Evolutionary conservation across 2,113 vertebrate species (phyloP), one percentile per base, ranked within the genome.

Genomic region (Vanacampus margaritifer): DNA sequence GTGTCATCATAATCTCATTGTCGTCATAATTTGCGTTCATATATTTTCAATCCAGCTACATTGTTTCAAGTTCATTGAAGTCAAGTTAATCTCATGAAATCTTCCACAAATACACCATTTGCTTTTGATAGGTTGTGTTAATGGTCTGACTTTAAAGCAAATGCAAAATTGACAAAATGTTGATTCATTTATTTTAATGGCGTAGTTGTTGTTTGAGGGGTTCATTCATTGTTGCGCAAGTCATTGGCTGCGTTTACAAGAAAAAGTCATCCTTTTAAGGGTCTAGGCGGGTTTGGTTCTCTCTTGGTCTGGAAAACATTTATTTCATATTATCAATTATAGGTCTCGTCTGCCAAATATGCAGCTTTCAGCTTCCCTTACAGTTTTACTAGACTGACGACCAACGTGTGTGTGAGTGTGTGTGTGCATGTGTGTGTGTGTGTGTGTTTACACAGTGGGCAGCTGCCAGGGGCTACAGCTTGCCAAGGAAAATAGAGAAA

Each of bases 281-380:
- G 58, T 58, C 45, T 71, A 59, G 57, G 54, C 26, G 54, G 6
- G 26, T 32, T 82, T 80, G 64, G 68, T 68, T 73, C 71, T 64
- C 77, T 73, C 80, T 75, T 43, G 46, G 78, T 80, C 74, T 79
- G 84, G 78, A 64, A 35, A 50, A 36, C 23, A 78, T 86, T 86
- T 84, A 74, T 87, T 76, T 84, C 64, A 83, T 83, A 81, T 84
- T 86, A 88, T 86, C 84, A 87, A 82, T 84, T 86, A 86, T 86
- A 86, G 86, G 86, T 70, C 61, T 75, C n/a, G 68, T 37, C 56
- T 82, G 77, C 87, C 81, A 87, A 89, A 81, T 83, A 86, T 88
- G 85, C 81, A 84, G 57, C 67, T 72, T 79, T 82, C 71, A 80
- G 75, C 78, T 78, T 67, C 75, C 83, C 75, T 79, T 75, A 72